Evolutionary conservation across 2,797 vertebrate genomes (phyloP), one percentile per base, ranked within the genome.

Genomic region (Cirrhinus mrigala): DNA sequence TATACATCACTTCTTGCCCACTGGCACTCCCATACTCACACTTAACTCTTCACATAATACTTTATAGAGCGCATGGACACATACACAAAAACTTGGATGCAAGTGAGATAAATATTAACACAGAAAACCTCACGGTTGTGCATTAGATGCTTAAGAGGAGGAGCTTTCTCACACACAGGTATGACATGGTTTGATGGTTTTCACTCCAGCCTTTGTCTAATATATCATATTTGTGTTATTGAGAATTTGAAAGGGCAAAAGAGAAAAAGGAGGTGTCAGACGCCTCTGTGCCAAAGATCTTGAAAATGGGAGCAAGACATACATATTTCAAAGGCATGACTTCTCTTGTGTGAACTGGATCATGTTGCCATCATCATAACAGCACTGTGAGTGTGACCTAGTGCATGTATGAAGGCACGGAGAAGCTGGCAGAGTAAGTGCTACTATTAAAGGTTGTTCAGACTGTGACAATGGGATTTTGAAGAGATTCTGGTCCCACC

Each of bases 371-470:
- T 79, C 66, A 79, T 60, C 46, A 74, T 70, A 40, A 83, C 44
- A 58, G 52, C 33, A 50, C 60, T 71, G 68, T 75, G 58, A 68
- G 85, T 48, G 60, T 58, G 69, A 71, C 20, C 10, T 22, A 68
- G 24, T 74, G 69, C 74, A 48, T 66, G 27, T 68, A 81, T 85
- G 81, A 89, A 87, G 88, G 86, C 88, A 86, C 81, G n/a, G 81
- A 83, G 79, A 87, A 66, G 78, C 79, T 85, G 79, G 82, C 83
- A 88, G 85, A 83, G 70, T 83, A 74, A 81, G 77, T 85, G 81
- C 87, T 89, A 90, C 71, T 77, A 71, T 87, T 89, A 91, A 90
- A 88, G 89, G 88, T 87, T 91, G 83, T 89, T 89, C 40, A 18
- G 33, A 91, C 71, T 87, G 89, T 85, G 54, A 66, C 82, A 37